Evolutionary conservation across 2,888 invertebrate species (phyloP).

Genomic region (Trichogramma dendrolimi): DNA sequence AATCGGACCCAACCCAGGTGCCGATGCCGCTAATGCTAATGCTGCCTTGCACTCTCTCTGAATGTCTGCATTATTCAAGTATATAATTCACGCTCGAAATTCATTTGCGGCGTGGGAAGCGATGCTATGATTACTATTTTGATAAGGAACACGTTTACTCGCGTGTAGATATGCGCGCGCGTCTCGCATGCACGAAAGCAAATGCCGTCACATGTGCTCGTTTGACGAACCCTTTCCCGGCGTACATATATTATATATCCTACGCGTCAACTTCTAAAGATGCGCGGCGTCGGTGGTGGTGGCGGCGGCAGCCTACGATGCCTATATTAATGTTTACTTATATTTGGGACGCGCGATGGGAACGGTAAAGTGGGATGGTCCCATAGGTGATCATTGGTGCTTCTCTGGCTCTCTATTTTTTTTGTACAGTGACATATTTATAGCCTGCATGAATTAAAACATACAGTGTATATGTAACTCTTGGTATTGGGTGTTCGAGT

Average conservation of each 20-base stretch:
- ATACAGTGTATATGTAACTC: too few species aligned
- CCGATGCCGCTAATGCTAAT: neutral
- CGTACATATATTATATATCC: neutral
- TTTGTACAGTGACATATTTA: neutral
- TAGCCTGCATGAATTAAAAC: too few species aligned
- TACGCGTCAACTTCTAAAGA: neutral
- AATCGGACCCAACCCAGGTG: constrained; percentile 18
- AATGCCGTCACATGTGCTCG: constrained; percentile 11
- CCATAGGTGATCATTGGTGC: neutral
- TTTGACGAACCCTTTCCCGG: neutral
- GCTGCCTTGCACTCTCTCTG: too few species aligned
- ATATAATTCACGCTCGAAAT: constrained; percentile 12
- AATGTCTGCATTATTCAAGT: neutral
- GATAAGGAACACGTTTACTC: constrained; percentile 10
- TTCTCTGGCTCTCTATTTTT: neutral
- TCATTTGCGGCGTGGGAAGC: constrained; percentile 20
- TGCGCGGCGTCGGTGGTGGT: constrained; percentile 6
- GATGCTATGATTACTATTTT: constrained; percentile 15
- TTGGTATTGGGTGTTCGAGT: too few species aligned
- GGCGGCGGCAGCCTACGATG: neutral
- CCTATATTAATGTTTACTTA: neutral
- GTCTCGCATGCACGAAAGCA: too few species aligned
- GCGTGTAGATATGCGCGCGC: too few species aligned
- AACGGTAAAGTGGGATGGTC: constrained; percentile 13
- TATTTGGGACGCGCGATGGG: constrained; percentile 6